A percentile compares a stretch with the other conserved stretches of the same genome.
phyloP scores from a whole-genome alignment of 2,113 vertebrate species.

The Gyps fulvus region DNA sequence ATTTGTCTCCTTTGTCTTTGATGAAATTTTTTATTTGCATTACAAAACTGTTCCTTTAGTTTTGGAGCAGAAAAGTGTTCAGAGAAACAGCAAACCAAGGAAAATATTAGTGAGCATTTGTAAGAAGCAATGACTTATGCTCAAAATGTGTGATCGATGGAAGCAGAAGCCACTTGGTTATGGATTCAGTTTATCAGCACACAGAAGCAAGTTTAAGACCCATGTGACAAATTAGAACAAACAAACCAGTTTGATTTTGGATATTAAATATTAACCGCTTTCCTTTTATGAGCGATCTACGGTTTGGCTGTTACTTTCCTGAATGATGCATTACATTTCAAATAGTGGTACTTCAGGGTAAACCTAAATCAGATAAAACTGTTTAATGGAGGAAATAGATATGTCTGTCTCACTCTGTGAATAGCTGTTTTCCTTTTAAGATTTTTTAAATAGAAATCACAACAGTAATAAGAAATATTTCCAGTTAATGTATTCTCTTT shows the following conservation, averaged over 20 bases:
- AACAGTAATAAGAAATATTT: neutral
- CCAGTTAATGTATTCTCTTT: neutral
- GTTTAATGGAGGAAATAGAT: neutral
- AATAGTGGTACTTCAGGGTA: neutral
- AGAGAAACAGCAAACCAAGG: neutral
- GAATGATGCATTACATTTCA: neutral
- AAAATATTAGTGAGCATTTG: neutral
- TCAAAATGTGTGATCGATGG: neutral
- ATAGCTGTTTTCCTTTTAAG: neutral
- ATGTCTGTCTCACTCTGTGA: neutral
- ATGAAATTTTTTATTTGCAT: neutral
- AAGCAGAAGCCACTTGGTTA: neutral
- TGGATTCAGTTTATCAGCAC: neutral
- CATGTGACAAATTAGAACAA: neutral
- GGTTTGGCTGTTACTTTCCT: neutral
- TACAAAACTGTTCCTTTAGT: neutral
- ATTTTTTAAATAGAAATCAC: neutral
- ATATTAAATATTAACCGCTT: neutral
- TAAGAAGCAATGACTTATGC: neutral
- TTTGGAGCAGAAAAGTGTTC: neutral
- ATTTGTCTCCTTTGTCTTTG: neutral
- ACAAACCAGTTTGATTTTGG: neutral
- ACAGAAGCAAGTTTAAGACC: neutral
- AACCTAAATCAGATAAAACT: constrained; percentile 12
- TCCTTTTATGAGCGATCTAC: neutral